phyloP scores from a whole-genome alignment of 1,140 invertebrate species.

The Trissolcus basalis region DNA sequence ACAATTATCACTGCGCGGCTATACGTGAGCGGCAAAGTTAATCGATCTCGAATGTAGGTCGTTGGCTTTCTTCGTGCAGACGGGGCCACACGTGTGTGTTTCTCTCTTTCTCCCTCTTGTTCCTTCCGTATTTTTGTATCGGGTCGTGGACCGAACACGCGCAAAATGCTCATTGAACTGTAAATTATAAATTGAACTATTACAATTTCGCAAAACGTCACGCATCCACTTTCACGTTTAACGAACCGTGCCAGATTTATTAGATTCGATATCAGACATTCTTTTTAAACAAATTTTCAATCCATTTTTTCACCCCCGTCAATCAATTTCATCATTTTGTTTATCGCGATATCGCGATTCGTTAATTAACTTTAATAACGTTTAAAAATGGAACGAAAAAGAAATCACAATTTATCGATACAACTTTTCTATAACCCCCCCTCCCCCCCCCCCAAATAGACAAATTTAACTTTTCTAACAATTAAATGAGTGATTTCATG shows the following conservation, averaged over 20 bases:
- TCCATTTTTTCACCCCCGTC: too few relatives aligned
- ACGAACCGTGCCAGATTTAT: not conserved
- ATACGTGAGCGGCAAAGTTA: slow-evolving; percentile 13
- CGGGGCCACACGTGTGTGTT: slow-evolving; percentile 5
- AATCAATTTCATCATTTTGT: too few relatives aligned
- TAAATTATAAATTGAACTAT: slow-evolving; percentile 31
- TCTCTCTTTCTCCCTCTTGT: slow-evolving; percentile 1
- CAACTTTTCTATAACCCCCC: too few relatives aligned
- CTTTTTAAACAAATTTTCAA: too few relatives aligned
- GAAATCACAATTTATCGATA: too few relatives aligned
- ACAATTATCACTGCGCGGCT: slow-evolving; percentile 14
- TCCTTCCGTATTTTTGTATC: slow-evolving; percentile 17
- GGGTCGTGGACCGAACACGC: not conserved
- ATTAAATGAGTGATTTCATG: too few relatives aligned
- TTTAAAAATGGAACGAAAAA: too few relatives aligned
- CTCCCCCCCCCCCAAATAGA: too few relatives aligned
- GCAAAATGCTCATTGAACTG: slow-evolving; percentile 20
- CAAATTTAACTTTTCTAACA: too few relatives aligned
- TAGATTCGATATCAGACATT: too few relatives aligned
- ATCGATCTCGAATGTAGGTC: slow-evolving; percentile 29
- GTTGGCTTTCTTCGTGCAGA: slow-evolving; percentile 15
- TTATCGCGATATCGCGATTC: too few relatives aligned
- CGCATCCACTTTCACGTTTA: slow-evolving; percentile 28
- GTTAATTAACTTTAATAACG: too few relatives aligned
- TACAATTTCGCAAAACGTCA: slow-evolving; percentile 3